Base-by-base conservation (phyloP, 1,140 invertebrate genomes). In the Maniola jurtina region DNA sequence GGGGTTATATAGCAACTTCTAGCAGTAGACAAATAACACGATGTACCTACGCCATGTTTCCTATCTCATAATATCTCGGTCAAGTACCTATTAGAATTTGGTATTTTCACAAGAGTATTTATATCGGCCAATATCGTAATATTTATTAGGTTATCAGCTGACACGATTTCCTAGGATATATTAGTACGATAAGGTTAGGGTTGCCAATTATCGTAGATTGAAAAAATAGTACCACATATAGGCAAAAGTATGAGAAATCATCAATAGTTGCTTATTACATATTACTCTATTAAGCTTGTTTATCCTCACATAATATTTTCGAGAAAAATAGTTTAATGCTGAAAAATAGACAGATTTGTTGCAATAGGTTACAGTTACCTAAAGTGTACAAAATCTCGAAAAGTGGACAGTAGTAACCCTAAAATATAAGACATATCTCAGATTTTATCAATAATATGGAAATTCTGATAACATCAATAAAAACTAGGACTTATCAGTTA, bases 101-200 rank as follows among this genome's bases (percentile, higher is more conserved):
- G 66, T 59, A 71, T 68, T 76, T 71, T 73, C 71, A 69, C 70
- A 56, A 66, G 60, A 47, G 59, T 56, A 70, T 66, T 33, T 35
- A 67, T 58, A 42, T 45, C 54, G 60, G 68, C 70, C 38, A 57
- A 50, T 61, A 71, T 76, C 71, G 25, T 35, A 55, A 68, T 36
- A 36, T 8, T 33, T 61, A 68, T 71, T 71, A 64, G 70, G 73
- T 73, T 69, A 68, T 71, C 76, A 54, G 47, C 1, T 66, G 71
- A 71, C 73, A 75, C 67, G 61, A 67, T 75, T 75, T 57, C 50
- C 54, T 42, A 60, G 57, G 38, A 65, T 25, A 50, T 54, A 42
- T 42, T 34, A 13, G 16, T 9, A 34, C 15, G 64, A 65, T 65
- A 65, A 65, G 35, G n/a, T 34, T 54, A 55, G 25, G 52, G 52